Evolutionary conservation across 2,888 invertebrate species (phyloP).

Genomic region (Chrysotoxum bicinctum): DNA sequence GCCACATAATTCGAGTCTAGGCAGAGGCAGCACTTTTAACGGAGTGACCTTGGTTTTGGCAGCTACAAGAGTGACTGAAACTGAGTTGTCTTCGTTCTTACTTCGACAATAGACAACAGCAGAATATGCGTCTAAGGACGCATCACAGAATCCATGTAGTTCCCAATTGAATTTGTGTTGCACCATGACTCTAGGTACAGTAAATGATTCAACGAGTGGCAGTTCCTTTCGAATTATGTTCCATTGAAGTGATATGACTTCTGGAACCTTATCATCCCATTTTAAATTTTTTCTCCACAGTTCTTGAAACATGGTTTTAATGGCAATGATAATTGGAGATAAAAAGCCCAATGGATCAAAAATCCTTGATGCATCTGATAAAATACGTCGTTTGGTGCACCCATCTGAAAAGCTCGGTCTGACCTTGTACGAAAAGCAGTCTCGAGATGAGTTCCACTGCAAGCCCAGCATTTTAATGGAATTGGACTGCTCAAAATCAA

Average conservation of each 20-base stretch:
- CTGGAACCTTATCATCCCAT: background rate
- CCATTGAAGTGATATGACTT: background rate
- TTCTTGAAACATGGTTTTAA: background rate
- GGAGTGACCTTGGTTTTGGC: background rate
- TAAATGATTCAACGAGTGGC: background rate
- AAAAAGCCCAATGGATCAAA: background rate
- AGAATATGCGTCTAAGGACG: background rate
- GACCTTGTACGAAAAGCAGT: background rate
- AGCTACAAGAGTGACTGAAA: background rate
- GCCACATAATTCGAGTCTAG: background rate
- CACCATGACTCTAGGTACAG: background rate
- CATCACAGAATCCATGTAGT: background rate
- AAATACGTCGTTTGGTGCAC: background rate
- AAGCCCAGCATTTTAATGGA: background rate
- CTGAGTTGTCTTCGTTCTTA: background rate
- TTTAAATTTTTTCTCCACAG: background rate
- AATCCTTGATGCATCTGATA: background rate
- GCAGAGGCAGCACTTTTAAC: background rate
- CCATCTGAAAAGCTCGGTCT: background rate
- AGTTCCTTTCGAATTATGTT: background rate
- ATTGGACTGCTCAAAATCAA: background rate
- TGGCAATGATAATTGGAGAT: background rate
- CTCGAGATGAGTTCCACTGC: background rate
- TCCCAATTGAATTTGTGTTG: background rate
- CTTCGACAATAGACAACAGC: background rate